Evolutionary conservation across 2,888 invertebrate genomes (phyloP), one percentile per base, ranked within the genome.

Genomic region (Leucophora obtusa): DNA sequence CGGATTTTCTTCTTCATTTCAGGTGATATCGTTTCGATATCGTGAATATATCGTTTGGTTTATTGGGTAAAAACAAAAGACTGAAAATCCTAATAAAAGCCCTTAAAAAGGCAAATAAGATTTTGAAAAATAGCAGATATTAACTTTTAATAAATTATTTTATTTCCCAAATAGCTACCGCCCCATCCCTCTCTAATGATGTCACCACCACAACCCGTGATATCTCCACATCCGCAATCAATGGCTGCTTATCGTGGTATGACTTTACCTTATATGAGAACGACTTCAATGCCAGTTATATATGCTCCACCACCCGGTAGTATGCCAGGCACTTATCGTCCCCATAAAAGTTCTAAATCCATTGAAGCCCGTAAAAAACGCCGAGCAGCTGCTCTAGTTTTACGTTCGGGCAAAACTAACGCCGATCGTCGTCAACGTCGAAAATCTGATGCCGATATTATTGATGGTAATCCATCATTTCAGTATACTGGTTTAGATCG

Each of bases 401-500:
- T 82, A 54, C 85, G 86, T n/a, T 62, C 83, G 0, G 83, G 86
- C 1, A 87, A 87, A 77, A 84, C 84, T 28, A 85, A 86, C 69
- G 86, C 84, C 6, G 87, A 85, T 83, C 87, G 86, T 8, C 87
- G 87, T n/a, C 89, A 89, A 77, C 86, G 89, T 33, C 87, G 90
- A 70, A 90, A 88, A 73, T 90, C 90, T 35, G 89, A 90, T 71
- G 87, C 88, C 10, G 90, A 90, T 84, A 84, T 87, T 9, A 50
- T 89, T 0, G 87, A 88, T 33, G 88, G 85, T 63, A 84, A 86
- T 43, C 85, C 87, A 33, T 89, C 89, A 14, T 89, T 90, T 71
- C 88, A 87, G 38, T 90, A 90, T 63, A 89, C 88, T 0, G 90
- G 91, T 0, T 75, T 90, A 58, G 90, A 90, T 85, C 88, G 90